These are phyloP conservation scores for Nebria salina DNA, from an alignment of 2,888 invertebrate species.

Conservation along the genomic window DNA sequence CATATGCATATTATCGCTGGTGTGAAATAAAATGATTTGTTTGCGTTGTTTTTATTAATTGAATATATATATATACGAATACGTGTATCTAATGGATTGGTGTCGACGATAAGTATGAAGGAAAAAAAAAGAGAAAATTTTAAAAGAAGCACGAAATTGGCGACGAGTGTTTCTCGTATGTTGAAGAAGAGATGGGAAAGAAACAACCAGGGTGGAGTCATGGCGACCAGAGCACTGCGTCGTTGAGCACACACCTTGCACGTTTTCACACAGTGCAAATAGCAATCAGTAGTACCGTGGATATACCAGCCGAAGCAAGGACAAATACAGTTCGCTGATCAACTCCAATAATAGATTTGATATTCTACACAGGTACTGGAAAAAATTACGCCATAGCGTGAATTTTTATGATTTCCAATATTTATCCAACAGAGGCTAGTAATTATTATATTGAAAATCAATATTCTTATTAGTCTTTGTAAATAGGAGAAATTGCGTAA, in stretches of 20 bases:
- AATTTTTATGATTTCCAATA: not conserved
- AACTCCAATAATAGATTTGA: not conserved
- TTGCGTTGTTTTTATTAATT: not conserved
- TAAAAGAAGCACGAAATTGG: not conserved
- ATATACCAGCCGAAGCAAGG: not conserved
- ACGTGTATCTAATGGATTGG: not conserved
- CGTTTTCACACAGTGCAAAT: slow-evolving; percentile 10
- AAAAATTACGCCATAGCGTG: not conserved
- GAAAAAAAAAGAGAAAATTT: not conserved
- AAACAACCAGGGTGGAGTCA: not conserved
- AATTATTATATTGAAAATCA: not conserved
- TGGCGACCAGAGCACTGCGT: not conserved
- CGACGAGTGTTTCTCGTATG: not conserved
- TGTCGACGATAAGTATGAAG: not conserved
- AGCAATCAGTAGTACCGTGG: not conserved
- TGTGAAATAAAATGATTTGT: not conserved
- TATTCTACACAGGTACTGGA: not conserved
- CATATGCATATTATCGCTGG: not conserved
- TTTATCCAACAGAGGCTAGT: not conserved
- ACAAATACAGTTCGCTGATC: not conserved
- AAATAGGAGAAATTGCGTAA: no score
- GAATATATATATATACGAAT: not conserved
- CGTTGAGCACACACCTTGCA: slow-evolving; percentile 7
- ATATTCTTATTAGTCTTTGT: no score
- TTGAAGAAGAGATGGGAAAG: not conserved